These are phyloP conservation scores for Dolichomitus sp. DNA, from an alignment of 2,888 invertebrate genomes.

Conservation along the genomic window DNA sequence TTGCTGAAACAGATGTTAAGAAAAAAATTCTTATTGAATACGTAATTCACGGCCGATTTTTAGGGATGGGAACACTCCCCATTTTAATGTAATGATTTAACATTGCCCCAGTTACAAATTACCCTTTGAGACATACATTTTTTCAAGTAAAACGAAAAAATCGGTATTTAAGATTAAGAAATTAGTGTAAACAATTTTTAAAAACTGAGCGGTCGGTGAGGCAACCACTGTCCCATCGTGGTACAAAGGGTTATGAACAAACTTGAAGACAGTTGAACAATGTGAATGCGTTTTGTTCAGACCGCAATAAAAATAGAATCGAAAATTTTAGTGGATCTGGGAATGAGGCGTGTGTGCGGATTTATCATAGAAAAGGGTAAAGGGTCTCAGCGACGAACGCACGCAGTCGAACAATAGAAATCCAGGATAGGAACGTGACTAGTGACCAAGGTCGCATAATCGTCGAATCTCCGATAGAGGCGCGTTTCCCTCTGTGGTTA, in stretches of 20 bases:
- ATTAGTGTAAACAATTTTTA: no score
- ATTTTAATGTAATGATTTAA: no score
- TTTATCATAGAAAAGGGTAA: neutral
- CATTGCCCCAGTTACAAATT: no score
- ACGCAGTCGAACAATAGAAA: neutral
- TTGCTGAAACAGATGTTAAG: neutral
- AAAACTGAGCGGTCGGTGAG: no score
- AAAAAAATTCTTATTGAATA: neutral
- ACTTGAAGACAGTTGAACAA: neutral
- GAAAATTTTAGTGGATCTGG: neutral
- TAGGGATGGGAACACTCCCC: neutral
- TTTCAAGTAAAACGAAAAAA: no score
- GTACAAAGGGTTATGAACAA: neutral
- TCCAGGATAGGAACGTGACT: conserved; percentile 22
- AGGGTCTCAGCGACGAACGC: neutral
- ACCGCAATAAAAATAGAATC: neutral
- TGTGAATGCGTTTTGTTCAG: neutral
- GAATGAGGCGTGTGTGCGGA: neutral
- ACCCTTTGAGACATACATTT: no score
- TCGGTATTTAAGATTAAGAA: no score
- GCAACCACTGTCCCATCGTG: no score
- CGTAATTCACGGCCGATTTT: neutral
- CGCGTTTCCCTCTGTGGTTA: neutral
- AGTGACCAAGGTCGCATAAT: conserved; percentile 33
- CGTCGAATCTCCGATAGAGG: conserved; percentile 7